Evolutionary conservation across 2,888 invertebrate genomes (phyloP).

Genomic region (Orchesellides sinensis): DNA sequence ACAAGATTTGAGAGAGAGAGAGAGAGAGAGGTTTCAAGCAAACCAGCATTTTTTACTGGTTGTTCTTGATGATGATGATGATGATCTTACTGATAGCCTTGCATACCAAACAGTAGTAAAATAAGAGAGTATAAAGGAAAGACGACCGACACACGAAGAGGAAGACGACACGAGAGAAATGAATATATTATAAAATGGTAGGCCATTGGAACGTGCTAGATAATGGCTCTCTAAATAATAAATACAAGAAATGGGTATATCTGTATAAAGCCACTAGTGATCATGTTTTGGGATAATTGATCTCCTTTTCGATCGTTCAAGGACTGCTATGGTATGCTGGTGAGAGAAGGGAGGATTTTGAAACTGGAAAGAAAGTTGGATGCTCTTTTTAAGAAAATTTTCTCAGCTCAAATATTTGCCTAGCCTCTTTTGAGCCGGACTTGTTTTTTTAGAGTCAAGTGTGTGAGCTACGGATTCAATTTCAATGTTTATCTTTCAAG

Average conservation of each 20-base stretch:
- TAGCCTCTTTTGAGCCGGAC: conserved; percentile 15
- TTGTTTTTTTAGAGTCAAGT: conserved; percentile 21
- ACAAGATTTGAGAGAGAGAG: too few relatives aligned
- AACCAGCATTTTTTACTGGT: not conserved
- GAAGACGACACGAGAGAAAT: too few relatives aligned
- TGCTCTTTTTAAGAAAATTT: not conserved
- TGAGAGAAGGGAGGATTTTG: too few relatives aligned
- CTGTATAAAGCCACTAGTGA: too few relatives aligned
- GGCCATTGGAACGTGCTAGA: conserved; percentile 13
- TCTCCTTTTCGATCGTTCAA: too few relatives aligned
- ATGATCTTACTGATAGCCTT: conserved; percentile 21
- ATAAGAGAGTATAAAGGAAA: not conserved
- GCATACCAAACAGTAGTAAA: conserved; percentile 10
- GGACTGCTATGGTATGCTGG: too few relatives aligned
- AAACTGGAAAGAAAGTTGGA: too few relatives aligned
- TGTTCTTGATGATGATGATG: not conserved
- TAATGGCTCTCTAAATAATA: conserved; percentile 8
- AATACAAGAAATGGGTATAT: too few relatives aligned
- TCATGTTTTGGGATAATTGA: too few relatives aligned
- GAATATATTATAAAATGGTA: not conserved
- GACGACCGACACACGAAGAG: not conserved
- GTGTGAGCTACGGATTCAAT: conserved; percentile 15
- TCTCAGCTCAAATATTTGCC: conserved; percentile 31
- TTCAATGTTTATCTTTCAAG: conserved; percentile 29
- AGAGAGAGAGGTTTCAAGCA: not conserved